phyloP scores from a whole-genome alignment of 2,888 invertebrate species.

The Orchesellides sinensis region DNA sequence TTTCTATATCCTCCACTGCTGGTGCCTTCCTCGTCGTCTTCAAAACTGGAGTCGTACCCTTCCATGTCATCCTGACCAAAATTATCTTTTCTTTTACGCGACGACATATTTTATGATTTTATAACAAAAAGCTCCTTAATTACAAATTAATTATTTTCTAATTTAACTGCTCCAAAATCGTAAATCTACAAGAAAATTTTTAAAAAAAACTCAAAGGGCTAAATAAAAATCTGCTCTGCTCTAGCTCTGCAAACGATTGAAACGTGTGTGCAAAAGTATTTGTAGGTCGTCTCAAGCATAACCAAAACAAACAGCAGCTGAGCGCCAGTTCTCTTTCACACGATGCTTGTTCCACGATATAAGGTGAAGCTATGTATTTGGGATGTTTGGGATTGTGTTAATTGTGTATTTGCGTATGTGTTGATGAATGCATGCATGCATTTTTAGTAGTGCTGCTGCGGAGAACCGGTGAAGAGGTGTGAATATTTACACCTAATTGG shows the following conservation, averaged over 20 bases:
- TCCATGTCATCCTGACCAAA: constrained; percentile 66
- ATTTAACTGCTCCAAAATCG: neutral
- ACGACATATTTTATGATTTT: neutral
- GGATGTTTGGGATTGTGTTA: too few species aligned
- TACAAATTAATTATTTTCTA: too few species aligned
- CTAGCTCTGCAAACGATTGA: too few species aligned
- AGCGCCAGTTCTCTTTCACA: constrained; percentile 30
- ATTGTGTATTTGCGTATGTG: too few species aligned
- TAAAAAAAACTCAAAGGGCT: too few species aligned
- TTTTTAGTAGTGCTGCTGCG: too few species aligned
- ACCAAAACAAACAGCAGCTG: constrained; percentile 1
- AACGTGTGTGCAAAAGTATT: neutral
- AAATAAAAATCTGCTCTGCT: neutral
- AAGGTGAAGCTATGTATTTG: too few species aligned
- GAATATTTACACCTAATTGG: too few species aligned
- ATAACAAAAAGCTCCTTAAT: neutral
- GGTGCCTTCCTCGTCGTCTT: constrained; percentile 57
- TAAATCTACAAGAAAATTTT: too few species aligned
- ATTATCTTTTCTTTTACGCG: constrained; percentile 48
- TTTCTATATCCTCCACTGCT: neutral
- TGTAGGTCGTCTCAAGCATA: neutral
- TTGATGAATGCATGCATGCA: too few species aligned
- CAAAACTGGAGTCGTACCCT: constrained; percentile 74
- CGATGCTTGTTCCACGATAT: neutral
- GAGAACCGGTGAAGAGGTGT: too few species aligned